phyloP scores from a whole-genome alignment of 2,113 vertebrate species.

The Leptobrachium ailaonicum region DNA sequence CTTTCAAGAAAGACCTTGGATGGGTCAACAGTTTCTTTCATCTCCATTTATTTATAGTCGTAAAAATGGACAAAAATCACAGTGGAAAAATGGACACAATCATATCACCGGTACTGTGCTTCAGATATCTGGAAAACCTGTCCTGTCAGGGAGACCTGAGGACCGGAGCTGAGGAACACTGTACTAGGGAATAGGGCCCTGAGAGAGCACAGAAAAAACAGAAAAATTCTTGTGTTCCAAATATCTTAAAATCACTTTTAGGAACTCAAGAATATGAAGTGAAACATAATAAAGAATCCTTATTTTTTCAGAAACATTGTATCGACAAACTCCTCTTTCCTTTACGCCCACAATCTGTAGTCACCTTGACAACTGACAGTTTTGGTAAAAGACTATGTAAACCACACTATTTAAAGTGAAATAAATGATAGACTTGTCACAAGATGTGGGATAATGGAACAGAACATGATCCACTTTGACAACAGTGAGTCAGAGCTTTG shows the following conservation, averaged over 20 bases:
- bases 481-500: slow-evolving; percentile 34
- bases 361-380: slow-evolving; percentile 43
- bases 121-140: no score
- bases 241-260: no score
- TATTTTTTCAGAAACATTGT: slow-evolving; percentile 1
- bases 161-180: no score
- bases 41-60: no score
- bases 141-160: no score
- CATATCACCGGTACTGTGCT: no score
- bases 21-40: no score
- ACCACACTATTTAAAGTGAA: slow-evolving; percentile 47
- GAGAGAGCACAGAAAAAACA: no score
- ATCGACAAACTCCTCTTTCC: slow-evolving; percentile 26
- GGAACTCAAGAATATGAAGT: not conserved
- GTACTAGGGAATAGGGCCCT: no score
- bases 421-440: slow-evolving; percentile 44
- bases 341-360: slow-evolving; percentile 38
- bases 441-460: slow-evolving; percentile 37
- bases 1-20: no score
- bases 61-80: not conserved
- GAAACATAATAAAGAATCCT: slow-evolving; percentile 15
- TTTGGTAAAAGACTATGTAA: slow-evolving; percentile 37
- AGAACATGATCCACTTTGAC: slow-evolving; percentile 42
- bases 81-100: no score
- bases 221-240: not conserved